Evolutionary conservation across 2,797 vertebrate genomes (phyloP).

Genomic region (Myripristis jacobus): DNA sequence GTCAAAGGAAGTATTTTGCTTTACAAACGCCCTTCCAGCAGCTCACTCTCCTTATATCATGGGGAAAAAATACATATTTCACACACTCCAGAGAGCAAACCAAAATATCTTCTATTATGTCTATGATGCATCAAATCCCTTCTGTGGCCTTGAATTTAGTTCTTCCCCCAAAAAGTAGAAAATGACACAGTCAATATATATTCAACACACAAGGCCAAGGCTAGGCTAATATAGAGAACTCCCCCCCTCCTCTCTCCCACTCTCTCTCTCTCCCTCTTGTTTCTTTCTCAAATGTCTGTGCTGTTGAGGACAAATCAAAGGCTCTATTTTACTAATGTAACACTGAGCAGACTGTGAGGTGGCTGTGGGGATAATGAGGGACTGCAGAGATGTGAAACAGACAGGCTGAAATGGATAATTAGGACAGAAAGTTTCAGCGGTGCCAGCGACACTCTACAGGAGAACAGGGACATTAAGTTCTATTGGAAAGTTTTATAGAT

Average conservation of each 20-base stretch:
- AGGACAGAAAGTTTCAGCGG: constrained; percentile 85
- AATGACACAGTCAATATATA: constrained; percentile 77
- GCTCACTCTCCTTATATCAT: constrained; percentile 58
- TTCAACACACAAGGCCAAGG: constrained; percentile 72
- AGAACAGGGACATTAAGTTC: constrained; percentile 85
- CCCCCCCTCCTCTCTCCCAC: constrained; percentile 32
- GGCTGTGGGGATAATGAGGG: constrained; percentile 82
- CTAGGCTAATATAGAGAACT: constrained; percentile 59
- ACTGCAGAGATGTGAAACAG: constrained; percentile 83
- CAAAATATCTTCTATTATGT: constrained; percentile 79
- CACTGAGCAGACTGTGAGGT: constrained; percentile 79
- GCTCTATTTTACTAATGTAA: constrained; percentile 85
- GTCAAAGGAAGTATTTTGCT: constrained; percentile 78
- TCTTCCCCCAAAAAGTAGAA: constrained; percentile 63
- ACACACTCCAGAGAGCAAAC: constrained; percentile 75
- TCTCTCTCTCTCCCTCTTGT: constrained; percentile 39
- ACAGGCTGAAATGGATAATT: constrained; percentile 89
- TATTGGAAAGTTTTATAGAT: constrained; percentile 65
- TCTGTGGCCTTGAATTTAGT: constrained; percentile 68
- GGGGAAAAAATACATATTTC: constrained; percentile 28
- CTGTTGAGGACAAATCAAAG: constrained; percentile 83
- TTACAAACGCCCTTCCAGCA: constrained; percentile 76
- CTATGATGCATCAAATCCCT: constrained; percentile 77
- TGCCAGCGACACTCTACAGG: constrained; percentile 80
- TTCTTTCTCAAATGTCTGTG: constrained; percentile 72